These are phyloP conservation scores for Ciconia boyciana DNA, from an alignment of 2,113 vertebrate genomes.

Conservation along the genomic window DNA sequence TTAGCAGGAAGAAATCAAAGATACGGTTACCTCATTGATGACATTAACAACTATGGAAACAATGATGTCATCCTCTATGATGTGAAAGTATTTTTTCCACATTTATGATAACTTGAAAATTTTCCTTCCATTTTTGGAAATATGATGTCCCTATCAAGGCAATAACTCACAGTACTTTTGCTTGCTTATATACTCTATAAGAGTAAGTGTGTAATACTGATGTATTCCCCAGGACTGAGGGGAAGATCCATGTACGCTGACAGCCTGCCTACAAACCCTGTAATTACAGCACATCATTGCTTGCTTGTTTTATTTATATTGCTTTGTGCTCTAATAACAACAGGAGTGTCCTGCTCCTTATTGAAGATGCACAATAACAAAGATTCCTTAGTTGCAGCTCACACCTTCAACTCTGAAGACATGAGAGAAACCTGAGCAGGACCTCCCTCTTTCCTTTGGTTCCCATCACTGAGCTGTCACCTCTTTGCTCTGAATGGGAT, in stretches of 20 bases:
- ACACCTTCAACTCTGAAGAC: background rate
- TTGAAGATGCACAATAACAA: background rate
- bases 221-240: background rate
- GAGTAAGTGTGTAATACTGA: background rate
- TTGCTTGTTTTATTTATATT: background rate
- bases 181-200: background rate
- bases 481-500: background rate
- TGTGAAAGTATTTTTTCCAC: background rate
- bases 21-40: background rate
- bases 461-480: background rate
- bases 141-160: background rate
- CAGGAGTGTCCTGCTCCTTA: background rate
- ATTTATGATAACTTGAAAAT: background rate
- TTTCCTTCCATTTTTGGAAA: background rate
- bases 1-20: conserved; percentile 47
- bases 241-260: background rate
- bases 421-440: background rate
- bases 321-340: background rate
- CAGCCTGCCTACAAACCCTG: background rate
- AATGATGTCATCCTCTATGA: conserved; percentile 14
- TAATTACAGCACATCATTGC: background rate
- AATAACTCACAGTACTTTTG: background rate
- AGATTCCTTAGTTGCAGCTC: background rate
- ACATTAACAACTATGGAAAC: conserved; percentile 36
- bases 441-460: background rate